Conservation (phyloP, 2,113 vertebrate genomes). For the Onychostoma macrolepis region DNA sequence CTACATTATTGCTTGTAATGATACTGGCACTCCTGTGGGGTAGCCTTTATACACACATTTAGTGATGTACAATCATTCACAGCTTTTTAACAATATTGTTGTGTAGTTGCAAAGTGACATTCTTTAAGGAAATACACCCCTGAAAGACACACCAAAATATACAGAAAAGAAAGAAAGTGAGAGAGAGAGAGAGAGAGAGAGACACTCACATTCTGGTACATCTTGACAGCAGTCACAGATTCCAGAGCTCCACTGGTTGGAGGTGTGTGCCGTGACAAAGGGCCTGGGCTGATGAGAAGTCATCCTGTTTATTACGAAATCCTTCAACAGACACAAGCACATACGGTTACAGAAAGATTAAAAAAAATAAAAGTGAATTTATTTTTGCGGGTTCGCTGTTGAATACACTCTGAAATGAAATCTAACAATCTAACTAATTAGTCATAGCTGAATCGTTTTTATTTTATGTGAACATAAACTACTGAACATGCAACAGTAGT, state of each 20-base stretch:
- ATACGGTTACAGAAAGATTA: neutral
- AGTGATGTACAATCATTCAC: neutral
- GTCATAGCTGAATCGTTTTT: neutral
- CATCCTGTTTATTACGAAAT: conserved; percentile 45
- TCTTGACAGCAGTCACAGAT: conserved; percentile 70
- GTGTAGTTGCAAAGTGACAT: neutral
- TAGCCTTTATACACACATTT: neutral
- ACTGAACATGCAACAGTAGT: neutral
- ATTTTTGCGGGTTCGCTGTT: no score
- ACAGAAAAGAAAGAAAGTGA: neutral
- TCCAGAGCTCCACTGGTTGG: conserved; percentile 67
- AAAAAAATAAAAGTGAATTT: no score
- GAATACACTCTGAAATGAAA: neutral
- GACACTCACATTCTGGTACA: conserved; percentile 64
- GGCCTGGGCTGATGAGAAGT: conserved; percentile 57
- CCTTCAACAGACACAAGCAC: neutral
- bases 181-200: neutral
- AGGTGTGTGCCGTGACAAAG: conserved; percentile 12
- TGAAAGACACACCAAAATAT: neutral
- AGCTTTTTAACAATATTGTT: neutral
- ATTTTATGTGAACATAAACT: neutral
- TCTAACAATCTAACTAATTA: neutral
- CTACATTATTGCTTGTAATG: neutral
- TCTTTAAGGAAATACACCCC: neutral
- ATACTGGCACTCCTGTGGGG: neutral